Conservation (phyloP, 1,140 invertebrate genomes). For the Micrasema longulum region DNA sequence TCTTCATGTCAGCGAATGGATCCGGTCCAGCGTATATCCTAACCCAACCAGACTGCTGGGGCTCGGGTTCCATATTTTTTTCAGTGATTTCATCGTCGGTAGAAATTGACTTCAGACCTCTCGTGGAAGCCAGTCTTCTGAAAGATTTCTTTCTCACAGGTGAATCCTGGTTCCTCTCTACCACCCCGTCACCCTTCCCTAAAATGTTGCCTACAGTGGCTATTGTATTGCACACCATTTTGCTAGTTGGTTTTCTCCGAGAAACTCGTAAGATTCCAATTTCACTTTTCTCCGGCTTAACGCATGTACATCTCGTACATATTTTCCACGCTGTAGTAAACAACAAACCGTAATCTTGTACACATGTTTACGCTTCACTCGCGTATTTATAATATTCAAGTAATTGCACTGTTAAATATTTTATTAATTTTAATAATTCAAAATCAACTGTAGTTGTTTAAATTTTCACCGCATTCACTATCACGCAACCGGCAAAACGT, state of each 20-base stretch:
- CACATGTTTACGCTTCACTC: too few species aligned
- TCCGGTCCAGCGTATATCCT: constrained; percentile 72
- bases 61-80: constrained; percentile 9
- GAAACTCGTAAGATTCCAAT: constrained; percentile 25
- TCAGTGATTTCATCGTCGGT: constrained; percentile 20
- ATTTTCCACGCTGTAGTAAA: constrained; percentile 31
- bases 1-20: constrained; percentile 63
- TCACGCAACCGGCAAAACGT: constrained; percentile 11
- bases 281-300: constrained; percentile 38
- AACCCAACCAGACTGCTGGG: constrained; percentile 66
- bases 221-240: constrained; percentile 49
- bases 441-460: too few species aligned
- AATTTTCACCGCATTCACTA: too few species aligned
- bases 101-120: constrained; percentile 62
- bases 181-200: constrained; percentile 31
- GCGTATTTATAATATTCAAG: too few species aligned
- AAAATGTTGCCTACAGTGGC: constrained; percentile 28
- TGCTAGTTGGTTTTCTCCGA: constrained; percentile 13
- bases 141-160: constrained; percentile 59
- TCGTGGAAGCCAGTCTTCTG: constrained; percentile 69
- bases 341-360: neutral
- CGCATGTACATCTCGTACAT: constrained; percentile 24
- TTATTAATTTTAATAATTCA: too few species aligned
- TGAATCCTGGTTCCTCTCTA: constrained; percentile 33
- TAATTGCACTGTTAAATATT: too few species aligned